Conservation (phyloP, 2,113 vertebrate genomes). For the Stegostoma tigrinum region DNA sequence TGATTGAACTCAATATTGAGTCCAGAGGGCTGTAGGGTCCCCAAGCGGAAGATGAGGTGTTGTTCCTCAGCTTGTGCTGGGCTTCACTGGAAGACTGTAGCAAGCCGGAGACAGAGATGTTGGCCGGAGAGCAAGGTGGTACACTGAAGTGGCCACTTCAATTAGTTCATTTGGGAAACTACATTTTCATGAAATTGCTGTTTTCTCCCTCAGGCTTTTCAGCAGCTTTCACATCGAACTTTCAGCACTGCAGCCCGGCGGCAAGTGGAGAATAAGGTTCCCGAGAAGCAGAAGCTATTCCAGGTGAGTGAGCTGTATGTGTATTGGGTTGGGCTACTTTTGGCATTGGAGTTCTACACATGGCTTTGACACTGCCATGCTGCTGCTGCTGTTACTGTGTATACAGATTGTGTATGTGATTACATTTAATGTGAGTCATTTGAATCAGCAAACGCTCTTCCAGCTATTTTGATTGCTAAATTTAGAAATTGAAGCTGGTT, state of each 20-base stretch:
- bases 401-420: background rate
- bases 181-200: background rate
- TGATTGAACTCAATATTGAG: no score
- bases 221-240: conserved; percentile 65
- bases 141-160: no score
- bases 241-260: conserved; percentile 65
- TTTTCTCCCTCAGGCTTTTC: conserved; percentile 59
- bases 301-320: conserved; percentile 63
- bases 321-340: background rate
- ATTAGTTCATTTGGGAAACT: background rate
- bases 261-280: conserved; percentile 65
- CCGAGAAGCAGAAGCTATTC: conserved; percentile 75
- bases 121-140: no score
- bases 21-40: no score
- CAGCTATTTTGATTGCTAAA: background rate
- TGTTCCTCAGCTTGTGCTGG: no score
- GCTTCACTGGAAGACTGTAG: no score
- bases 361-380: no score
- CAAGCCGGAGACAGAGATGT: no score
- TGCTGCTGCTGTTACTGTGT: background rate
- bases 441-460: background rate
- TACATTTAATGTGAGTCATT: background rate
- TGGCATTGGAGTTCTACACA: background rate
- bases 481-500: background rate
- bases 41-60: no score